Evolutionary conservation across 2,113 vertebrate species (phyloP).

Genomic region (Saiga tatarica): DNA sequence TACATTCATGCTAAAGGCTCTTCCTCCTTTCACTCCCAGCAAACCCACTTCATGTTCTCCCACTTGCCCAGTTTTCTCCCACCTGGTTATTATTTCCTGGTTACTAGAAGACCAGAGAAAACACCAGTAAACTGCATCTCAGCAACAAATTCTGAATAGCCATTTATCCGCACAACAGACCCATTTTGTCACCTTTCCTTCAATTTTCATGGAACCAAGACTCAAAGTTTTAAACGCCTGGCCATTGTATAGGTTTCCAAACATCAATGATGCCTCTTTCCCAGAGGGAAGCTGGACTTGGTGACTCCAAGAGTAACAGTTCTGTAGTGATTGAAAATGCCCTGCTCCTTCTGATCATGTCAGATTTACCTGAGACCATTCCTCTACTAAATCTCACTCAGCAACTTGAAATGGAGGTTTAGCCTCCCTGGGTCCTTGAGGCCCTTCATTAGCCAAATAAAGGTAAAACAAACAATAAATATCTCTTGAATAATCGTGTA

Average conservation of each 20-base stretch:
- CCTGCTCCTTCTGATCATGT: neutral
- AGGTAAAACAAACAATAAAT: neutral
- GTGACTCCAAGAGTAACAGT: neutral
- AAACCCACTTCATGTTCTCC: neutral
- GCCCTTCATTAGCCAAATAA: neutral
- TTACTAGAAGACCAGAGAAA: neutral
- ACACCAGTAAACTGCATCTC: neutral
- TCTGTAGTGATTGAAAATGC: neutral
- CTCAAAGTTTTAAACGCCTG: neutral
- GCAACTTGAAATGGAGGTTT: neutral
- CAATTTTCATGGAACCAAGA: neutral
- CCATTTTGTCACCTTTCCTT: neutral
- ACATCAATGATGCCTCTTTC: neutral
- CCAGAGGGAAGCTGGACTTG: neutral
- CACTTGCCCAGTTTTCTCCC: neutral
- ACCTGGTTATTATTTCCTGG: neutral
- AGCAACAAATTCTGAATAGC: neutral
- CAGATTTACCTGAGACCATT: neutral
- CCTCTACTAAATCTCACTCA: neutral
- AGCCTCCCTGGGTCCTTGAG: neutral
- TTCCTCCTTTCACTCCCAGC: neutral
- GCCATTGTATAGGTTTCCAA: neutral
- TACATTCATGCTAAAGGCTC: neutral
- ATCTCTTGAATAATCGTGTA: neutral
- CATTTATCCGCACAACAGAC: neutral